Percentiles rank a stretch among this genome's conserved stretches.
These are phyloP conservation scores for Hydrocynus forskahlii DNA, from an alignment of 2,797 vertebrate genomes.

Conservation along the genomic window DNA sequence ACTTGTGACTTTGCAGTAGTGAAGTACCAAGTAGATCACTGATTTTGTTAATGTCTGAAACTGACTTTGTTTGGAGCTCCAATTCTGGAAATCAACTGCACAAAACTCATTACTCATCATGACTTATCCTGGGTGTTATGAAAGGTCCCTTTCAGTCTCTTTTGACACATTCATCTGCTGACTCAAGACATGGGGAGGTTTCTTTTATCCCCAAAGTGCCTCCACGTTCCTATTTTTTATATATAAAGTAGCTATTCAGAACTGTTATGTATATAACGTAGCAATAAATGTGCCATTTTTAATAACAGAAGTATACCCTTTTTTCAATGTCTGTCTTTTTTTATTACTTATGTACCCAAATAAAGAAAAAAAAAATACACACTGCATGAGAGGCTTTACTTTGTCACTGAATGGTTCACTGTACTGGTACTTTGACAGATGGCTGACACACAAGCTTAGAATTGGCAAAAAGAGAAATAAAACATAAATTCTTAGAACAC, in stretches of 20 bases:
- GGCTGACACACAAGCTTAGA: no score
- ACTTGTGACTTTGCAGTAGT: background rate
- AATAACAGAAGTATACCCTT: slow-evolving; percentile 84
- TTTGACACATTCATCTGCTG: slow-evolving; percentile 63
- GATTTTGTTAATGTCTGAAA: background rate
- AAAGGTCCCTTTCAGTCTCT: slow-evolving; percentile 43
- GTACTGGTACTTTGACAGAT: background rate
- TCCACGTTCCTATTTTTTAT: slow-evolving; percentile 87
- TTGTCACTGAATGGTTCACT: slow-evolving; percentile 20
- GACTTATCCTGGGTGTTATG: slow-evolving; percentile 43
- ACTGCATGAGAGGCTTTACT: slow-evolving; percentile 54
- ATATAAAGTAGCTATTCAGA: slow-evolving; percentile 90
- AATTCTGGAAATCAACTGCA: slow-evolving; percentile 6
- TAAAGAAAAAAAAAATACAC: slow-evolving; percentile 43
- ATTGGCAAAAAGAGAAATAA: no score
- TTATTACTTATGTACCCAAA: slow-evolving; percentile 67
- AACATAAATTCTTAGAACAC: no score
- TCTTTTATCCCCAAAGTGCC: slow-evolving; percentile 90
- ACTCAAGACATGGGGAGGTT: slow-evolving; percentile 77
- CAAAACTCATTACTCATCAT: slow-evolving; percentile 17
- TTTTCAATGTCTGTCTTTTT: slow-evolving; percentile 82
- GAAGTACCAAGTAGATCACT: background rate
- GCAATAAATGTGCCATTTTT: slow-evolving; percentile 90
- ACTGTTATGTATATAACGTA: slow-evolving; percentile 94
- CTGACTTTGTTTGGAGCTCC: background rate